Percentiles rank a stretch among this genome's conserved stretches.
These are phyloP conservation scores for Mantis religiosa DNA, from an alignment of 2,888 invertebrate species.

Conservation along the genomic window DNA sequence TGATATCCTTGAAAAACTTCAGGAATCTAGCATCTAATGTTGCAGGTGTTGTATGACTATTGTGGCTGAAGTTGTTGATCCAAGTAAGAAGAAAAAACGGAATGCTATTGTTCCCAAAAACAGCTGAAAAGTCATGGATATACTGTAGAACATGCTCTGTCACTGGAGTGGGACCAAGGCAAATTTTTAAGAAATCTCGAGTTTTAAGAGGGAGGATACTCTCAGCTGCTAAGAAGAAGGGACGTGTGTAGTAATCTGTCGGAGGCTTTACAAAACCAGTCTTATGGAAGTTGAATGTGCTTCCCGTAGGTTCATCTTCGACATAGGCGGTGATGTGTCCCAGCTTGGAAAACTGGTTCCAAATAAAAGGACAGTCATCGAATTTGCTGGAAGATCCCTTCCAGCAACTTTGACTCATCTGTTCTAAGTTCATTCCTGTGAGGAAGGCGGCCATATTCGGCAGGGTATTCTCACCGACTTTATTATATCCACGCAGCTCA, in stretches of 20 bases:
- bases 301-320: conserved; percentile 40
- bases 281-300: conserved; percentile 44
- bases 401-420: conserved; percentile 34
- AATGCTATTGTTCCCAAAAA: conserved; percentile 1
- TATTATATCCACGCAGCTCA: conserved; percentile 47
- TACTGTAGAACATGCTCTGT: conserved; percentile 28
- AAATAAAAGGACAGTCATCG: conserved; percentile 44
- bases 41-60: conserved; percentile 10
- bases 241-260: conserved; percentile 44
- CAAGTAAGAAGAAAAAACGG: conserved; percentile 29
- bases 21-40: conserved; percentile 12
- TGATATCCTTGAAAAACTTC: conserved; percentile 19
- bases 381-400: conserved; percentile 33
- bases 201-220: conserved; percentile 6
- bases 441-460: conserved; percentile 47
- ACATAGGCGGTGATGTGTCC: conserved; percentile 37
- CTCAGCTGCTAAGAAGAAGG: conserved; percentile 39
- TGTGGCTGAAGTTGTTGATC: conserved; percentile 27
- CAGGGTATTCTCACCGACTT: conserved; percentile 48
- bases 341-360: conserved; percentile 43
- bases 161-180: conserved; percentile 16
- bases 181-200: not conserved
- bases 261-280: conserved; percentile 43
- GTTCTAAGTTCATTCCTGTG: conserved; percentile 38
- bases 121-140: conserved; percentile 18